A percentile compares a stretch with the other conserved stretches of the same genome.
Conservation (phyloP, 2,888 invertebrate species). For the Copidosoma aretas region DNA sequence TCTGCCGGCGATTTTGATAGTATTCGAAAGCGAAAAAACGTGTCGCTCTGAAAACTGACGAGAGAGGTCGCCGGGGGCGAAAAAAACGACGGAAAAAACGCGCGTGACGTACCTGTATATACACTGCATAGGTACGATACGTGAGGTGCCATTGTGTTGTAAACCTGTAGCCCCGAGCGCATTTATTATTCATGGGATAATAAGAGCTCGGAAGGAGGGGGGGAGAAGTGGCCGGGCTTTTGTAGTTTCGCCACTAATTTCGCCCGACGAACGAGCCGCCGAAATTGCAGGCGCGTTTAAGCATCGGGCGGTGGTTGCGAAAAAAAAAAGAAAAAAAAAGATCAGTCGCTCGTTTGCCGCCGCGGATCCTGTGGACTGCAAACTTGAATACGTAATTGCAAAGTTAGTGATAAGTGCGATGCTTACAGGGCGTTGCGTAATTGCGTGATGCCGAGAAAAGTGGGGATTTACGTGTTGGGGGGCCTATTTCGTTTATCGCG, state of each 20-base stretch:
- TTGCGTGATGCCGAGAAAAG: background rate
- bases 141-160: slow-evolving; percentile 14
- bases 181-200: slow-evolving; percentile 36
- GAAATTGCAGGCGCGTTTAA: slow-evolving; percentile 15
- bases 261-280: background rate
- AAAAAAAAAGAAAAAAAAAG: slow-evolving; percentile 21
- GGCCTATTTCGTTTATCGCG: no score
- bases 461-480: no score
- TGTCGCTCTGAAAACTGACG: no score
- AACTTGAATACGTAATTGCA: background rate
- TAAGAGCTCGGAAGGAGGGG: slow-evolving; percentile 7
- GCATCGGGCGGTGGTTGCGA: slow-evolving; percentile 2
- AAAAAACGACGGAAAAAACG: slow-evolving; percentile 13
- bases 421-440: background rate
- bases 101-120: background rate
- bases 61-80: background rate
- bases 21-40: no score
- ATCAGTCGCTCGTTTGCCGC: background rate
- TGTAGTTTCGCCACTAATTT: background rate
- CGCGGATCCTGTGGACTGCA: no score
- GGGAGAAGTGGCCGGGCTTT: background rate
- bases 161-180: slow-evolving; percentile 4
- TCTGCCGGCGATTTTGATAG: no score
- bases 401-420: background rate
- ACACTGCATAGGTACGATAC: background rate